phyloP scores from a whole-genome alignment of 1,140 invertebrate species.

The Rhynchophorus ferrugineus region DNA sequence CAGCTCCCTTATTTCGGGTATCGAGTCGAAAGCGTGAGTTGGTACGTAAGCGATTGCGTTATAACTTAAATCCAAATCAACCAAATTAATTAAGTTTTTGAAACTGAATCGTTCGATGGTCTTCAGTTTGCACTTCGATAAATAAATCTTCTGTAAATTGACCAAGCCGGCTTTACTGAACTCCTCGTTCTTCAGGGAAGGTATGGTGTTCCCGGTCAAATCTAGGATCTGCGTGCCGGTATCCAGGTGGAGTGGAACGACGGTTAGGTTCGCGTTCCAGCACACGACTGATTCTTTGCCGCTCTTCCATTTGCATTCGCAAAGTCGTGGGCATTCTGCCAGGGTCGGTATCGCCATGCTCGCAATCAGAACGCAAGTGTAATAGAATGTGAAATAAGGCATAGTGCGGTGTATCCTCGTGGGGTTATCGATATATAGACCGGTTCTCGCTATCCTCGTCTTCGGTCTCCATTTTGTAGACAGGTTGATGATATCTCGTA shows the following conservation, averaged over 20 bases:
- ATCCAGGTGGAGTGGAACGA: constrained; percentile 60
- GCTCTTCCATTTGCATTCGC: constrained; percentile 79
- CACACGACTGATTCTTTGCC: constrained; percentile 77
- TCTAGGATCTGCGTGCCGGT: constrained; percentile 71
- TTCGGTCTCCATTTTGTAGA: constrained; percentile 32
- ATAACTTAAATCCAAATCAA: constrained; percentile 70
- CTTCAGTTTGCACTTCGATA: constrained; percentile 56
- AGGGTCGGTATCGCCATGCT: constrained; percentile 30
- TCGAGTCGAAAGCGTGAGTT: constrained; percentile 58
- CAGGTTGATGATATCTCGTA: not conserved
- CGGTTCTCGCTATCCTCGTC: constrained; percentile 31
- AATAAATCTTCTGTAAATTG: constrained; percentile 71
- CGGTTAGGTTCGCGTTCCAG: constrained; percentile 59
- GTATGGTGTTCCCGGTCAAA: constrained; percentile 62
- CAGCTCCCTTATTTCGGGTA: constrained; percentile 67
- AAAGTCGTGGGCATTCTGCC: constrained; percentile 59
- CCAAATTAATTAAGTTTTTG: constrained; percentile 61
- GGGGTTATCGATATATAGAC: constrained; percentile 8
- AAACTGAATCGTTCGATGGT: constrained; percentile 58
- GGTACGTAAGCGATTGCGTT: constrained; percentile 62
- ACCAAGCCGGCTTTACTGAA: constrained; percentile 63
- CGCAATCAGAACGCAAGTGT: constrained; percentile 24
- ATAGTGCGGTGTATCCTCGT: constrained; percentile 14
- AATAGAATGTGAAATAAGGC: constrained; percentile 13
- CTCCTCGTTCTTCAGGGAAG: constrained; percentile 57